Evolutionary conservation across 1,140 invertebrate species (phyloP), one percentile per base, ranked within the genome.

Genomic region (Lordiphosa mommai): DNA sequence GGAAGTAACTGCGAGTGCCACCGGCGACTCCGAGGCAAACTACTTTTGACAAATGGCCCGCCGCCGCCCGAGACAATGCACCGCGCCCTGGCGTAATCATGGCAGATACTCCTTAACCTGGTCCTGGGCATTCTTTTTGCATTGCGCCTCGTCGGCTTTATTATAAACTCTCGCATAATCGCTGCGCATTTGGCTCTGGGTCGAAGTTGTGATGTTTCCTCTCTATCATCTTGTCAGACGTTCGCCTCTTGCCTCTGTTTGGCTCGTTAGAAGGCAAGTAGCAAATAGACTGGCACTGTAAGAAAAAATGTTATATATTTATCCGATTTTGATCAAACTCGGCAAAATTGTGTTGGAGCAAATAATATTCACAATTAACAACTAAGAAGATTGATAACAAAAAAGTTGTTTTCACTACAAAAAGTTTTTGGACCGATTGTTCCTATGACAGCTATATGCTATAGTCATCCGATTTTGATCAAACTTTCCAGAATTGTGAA

Each of bases 91-190:
- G n/a, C n/a, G n/a, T n/a, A n/a, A n/a, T n/a, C n/a, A n/a, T n/a
- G n/a, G n/a, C n/a, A n/a, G n/a, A n/a, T n/a, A n/a, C n/a, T n/a
- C 63, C 61, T 40, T 43, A 49, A 48, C 30, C 30, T 48, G 46
- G 46, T 6, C 30, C 46, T 33, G 16, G 5, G 6, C 51, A 57
- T 36, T 44, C 46, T 32, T 46, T 69, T 53, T 51, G 37, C 66
- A 47, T 60, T 41, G 40, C 58, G 52, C 59, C 34, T 64, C 59
- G 51, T 60, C 59, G 71, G 67, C 76, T 76, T 74, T 82, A 80
- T 80, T 82, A 82, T 80, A 80, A 80, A 80, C 76, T 80, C 71
- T 8, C 10, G 61, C 76, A 80, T 80, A 80, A 80, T 80, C 76
- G 76, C 61, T 53, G 43, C 30, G 71, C 71, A 82, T 74, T 82